phyloP scores from a whole-genome alignment of 2,797 vertebrate species.

The Coluber constrictor region DNA sequence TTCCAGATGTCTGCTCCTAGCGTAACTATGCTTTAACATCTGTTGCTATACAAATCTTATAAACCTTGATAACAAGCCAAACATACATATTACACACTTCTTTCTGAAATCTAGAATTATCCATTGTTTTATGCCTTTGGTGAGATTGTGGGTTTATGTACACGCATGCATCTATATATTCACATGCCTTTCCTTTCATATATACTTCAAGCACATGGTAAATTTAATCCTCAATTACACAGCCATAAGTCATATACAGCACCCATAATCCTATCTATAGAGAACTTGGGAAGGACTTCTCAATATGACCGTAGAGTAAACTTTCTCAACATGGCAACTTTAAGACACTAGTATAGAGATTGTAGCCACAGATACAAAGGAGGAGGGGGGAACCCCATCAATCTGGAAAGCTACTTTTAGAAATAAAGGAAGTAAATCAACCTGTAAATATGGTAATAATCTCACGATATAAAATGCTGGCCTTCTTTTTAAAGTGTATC shows the following conservation, averaged over 20 bases:
- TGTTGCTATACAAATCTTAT: conserved; percentile 29
- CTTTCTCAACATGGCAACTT: background rate
- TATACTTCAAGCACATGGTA: background rate
- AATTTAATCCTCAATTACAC: conserved; percentile 9
- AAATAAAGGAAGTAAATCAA: background rate
- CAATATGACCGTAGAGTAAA: background rate
- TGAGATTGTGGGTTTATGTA: background rate
- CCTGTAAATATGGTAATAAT: background rate
- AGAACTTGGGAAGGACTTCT: background rate
- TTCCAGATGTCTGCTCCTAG: conserved; percentile 59
- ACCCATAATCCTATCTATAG: background rate
- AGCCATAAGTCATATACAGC: background rate
- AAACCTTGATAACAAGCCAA: conserved; percentile 30
- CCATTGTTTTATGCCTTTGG: conserved; percentile 2
- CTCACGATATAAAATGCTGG: background rate
- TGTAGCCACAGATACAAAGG: background rate
- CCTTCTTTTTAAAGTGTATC: background rate
- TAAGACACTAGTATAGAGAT: background rate
- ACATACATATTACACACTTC: background rate
- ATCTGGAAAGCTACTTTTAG: background rate
- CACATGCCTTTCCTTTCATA: background rate
- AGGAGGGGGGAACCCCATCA: background rate
- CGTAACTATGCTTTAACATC: conserved; percentile 22
- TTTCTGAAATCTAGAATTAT: conserved; percentile 25
- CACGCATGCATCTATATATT: background rate